Conservation (phyloP, 2,888 invertebrate genomes). For the Diaperis boleti region DNA sequence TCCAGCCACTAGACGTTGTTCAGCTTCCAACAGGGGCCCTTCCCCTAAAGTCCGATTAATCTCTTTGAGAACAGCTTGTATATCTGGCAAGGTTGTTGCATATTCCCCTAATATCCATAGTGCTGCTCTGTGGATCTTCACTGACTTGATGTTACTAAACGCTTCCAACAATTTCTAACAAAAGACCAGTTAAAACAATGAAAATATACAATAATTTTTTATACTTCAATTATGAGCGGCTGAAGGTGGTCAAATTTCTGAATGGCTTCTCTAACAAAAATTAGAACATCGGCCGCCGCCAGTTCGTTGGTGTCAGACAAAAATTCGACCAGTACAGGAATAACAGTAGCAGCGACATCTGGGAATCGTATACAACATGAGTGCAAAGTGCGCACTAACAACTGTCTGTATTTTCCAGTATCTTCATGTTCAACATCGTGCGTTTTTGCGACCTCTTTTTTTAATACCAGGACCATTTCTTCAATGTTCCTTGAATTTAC, state of each 20-base stretch:
- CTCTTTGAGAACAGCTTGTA: constrained; percentile 82
- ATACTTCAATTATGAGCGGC: constrained; percentile 83
- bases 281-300: constrained; percentile 93
- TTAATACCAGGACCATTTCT: constrained; percentile 93
- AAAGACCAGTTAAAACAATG: constrained; percentile 5
- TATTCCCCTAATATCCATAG: constrained; percentile 99
- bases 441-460: constrained; percentile 94
- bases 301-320: constrained; percentile 89
- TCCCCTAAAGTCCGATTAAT: constrained; percentile 82
- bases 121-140: constrained; percentile 92
- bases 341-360: constrained; percentile 92
- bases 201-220: constrained; percentile 11
- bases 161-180: constrained; percentile 79
- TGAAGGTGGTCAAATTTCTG: constrained; percentile 89
- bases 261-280: constrained; percentile 96
- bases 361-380: constrained; percentile 95
- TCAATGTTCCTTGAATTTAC: constrained; percentile 93
- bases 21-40: constrained; percentile 74
- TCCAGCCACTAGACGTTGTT: constrained; percentile 80
- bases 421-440: constrained; percentile 90
- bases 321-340: constrained; percentile 95
- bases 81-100: constrained; percentile 82
- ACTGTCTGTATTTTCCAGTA: constrained; percentile 93
- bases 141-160: constrained; percentile 88
- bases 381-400: constrained; percentile 95